Evolutionary conservation across 2,797 vertebrate genomes (phyloP), one percentile per base, ranked within the genome.

Genomic region (Protosalanx chinensis): DNA sequence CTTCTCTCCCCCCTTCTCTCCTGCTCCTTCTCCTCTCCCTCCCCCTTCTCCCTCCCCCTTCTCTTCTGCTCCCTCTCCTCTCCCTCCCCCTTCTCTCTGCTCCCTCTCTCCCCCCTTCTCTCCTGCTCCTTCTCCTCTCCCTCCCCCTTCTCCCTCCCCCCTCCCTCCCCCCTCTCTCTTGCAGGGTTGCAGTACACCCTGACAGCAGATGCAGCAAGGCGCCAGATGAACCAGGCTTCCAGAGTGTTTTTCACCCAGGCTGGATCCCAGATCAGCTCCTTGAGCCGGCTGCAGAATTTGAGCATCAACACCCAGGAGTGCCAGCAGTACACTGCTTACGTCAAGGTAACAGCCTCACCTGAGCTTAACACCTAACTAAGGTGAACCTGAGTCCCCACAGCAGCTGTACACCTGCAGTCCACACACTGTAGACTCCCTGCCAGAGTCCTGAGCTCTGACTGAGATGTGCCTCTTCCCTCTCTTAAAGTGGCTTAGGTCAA

Each of bases 131-230:
- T 62, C 49, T 37, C 70, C 3, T 46, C 16, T 59, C 49, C 20
- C 37, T 70, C 58, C 23, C 8, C 16, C 10, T 1, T 27, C 35
- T 5, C n/a, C 3, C 1, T 41, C 37, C 13, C 37, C 12, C 35
- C 20, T 5, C 29, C 8, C 35, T 35, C 10, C 18, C n/a, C 61
- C 35, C 3, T 13, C 15, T 41, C 46, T 37, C 6, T 8, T 46
- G 12, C 82, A 99, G 98, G 92, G 73, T 77, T 99, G 90, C 91
- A 93, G 83, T 99, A 97, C 65, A 92, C 96, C 86, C 87, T 99
- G 86, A 97, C 95, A 0, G 96, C 96, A 35, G 98, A 99, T 79
- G 93, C 93, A 81, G 91, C 92, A 67, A 98, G 97, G 85, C 94
- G 96, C 72, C 93, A 94, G 82, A 97, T 92, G 84, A 91, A 90